These are phyloP conservation scores for Bombus picipes DNA, from an alignment of 1,140 invertebrate species.

Conservation along the genomic window DNA sequence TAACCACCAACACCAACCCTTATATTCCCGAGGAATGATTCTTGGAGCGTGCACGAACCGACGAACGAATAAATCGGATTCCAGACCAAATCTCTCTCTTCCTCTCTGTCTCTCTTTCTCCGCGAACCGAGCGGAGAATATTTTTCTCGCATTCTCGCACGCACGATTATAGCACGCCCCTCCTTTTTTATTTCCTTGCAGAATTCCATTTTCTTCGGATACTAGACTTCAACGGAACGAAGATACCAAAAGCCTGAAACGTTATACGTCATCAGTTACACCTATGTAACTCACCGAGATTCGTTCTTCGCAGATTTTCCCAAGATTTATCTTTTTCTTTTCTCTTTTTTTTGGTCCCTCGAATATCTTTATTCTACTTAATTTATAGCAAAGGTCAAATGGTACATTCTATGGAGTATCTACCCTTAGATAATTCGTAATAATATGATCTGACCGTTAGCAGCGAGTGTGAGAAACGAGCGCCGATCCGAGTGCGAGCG, in stretches of 20 bases:
- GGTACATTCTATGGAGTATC: no score
- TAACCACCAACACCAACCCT: slow-evolving; percentile 15
- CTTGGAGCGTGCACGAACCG: slow-evolving; percentile 47
- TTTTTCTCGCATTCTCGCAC: neutral
- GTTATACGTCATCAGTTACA: neutral
- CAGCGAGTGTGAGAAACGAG: no score
- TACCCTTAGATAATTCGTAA: no score
- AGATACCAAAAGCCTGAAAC: neutral
- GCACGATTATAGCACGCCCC: neutral
- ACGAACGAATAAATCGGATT: slow-evolving; percentile 60
- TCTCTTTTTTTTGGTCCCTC: no score
- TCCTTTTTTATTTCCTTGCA: neutral
- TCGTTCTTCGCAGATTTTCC: neutral
- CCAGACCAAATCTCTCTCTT: neutral
- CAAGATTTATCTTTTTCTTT: neutral
- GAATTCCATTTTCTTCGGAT: slow-evolving; percentile 50
- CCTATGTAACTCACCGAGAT: neutral
- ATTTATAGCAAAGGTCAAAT: no score
- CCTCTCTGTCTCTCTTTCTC: neutral
- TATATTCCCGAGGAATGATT: slow-evolving; percentile 52
- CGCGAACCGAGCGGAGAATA: slow-evolving; percentile 27
- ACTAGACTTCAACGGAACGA: neutral
- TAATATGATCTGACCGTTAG: no score
- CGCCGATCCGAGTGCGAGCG: no score
- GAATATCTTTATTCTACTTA: neutral